Base-by-base conservation (phyloP, 30 jellyfish, hydroid and myxozoan species). In the Turritopsis dohrnii region DNA sequence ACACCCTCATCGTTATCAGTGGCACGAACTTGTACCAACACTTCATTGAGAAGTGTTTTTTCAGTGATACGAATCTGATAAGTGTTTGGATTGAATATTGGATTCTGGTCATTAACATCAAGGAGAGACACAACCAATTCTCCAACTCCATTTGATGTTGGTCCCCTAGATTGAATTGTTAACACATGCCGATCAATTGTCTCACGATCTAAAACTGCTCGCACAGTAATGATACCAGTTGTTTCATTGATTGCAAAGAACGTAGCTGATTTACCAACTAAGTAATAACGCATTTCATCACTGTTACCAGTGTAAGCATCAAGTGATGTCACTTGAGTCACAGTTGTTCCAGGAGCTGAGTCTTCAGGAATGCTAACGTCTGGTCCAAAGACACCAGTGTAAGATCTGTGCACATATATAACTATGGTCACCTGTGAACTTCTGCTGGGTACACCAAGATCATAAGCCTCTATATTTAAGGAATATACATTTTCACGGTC, bases 21-120 rank as follows among this genome's bases (percentile, higher is more conserved):
- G 7, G 98, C 98, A 21, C 21, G 27, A 16, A 85, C 96, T 0
- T 72, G 79, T 22, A 83, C 26, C 31, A 91, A 88, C 29, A 13
- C 26, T 1, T 83, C 21, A 5, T 88, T 88, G 28, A 84, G 41
- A 8, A 90, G 52, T 1, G 96, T 52, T 24, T 29, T 81, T 79
- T 87, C 97, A 1, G 80, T 21, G 25, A 91, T 13, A 19, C 86
- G 85, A 21, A 25, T 24, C 29, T 81, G 54, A 30, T 54, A 81
- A 25, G 16, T 21, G 74, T 16, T 41, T 54, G 25, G 85, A 60
- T 21, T n/a, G 75, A 93, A 93, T 21, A 18, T 79, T 53, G 98
- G 98, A 29, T 65, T 79, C 80, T 88, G 86, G 84, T 93, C 98
- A 52, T 93, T 93, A 52, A 79, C 96, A 81, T 93, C 98, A 72